Percentiles rank a stretch among this genome's conserved stretches.
Conservation (phyloP, 2,888 invertebrate species). For the Melanostoma scalare region DNA sequence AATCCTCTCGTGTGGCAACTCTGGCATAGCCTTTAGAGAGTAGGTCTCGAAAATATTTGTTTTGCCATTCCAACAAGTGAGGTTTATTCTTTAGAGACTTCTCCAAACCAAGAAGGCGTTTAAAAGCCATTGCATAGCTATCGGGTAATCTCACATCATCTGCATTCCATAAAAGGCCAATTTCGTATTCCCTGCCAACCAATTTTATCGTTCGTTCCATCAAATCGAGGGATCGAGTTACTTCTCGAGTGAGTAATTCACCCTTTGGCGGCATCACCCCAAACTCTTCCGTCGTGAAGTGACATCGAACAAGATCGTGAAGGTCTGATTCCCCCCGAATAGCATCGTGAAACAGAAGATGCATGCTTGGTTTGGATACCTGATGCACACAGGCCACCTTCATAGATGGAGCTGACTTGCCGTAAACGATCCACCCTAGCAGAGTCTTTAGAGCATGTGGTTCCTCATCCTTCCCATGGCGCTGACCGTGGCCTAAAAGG, state of each 20-base stretch:
- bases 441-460: not conserved
- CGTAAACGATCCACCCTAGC: conserved; percentile 9
- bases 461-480: not conserved
- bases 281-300: conserved; percentile 7
- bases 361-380: not conserved
- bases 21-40: conserved; percentile 42
- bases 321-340: conserved; percentile 8
- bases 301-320: not conserved
- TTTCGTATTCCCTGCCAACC: conserved; percentile 3
- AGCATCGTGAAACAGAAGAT: conserved; percentile 8
- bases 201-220: conserved; percentile 21
- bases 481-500: not conserved
- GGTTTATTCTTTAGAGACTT: conserved; percentile 45
- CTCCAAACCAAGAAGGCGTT: conserved; percentile 38
- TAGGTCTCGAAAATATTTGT: conserved; percentile 38
- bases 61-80: conserved; percentile 1
- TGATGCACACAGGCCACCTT: not conserved
- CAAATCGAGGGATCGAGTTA: conserved; percentile 4
- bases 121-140: conserved; percentile 48
- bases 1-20: conserved; percentile 41
- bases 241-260: conserved; percentile 5
- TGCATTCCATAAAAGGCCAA: not conserved
- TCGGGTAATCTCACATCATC: conserved; percentile 32
- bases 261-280: conserved; percentile 6
- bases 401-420: not conserved